Evolutionary conservation across 2,888 invertebrate genomes (phyloP).

Genomic region (Cephus rjabovi): DNA sequence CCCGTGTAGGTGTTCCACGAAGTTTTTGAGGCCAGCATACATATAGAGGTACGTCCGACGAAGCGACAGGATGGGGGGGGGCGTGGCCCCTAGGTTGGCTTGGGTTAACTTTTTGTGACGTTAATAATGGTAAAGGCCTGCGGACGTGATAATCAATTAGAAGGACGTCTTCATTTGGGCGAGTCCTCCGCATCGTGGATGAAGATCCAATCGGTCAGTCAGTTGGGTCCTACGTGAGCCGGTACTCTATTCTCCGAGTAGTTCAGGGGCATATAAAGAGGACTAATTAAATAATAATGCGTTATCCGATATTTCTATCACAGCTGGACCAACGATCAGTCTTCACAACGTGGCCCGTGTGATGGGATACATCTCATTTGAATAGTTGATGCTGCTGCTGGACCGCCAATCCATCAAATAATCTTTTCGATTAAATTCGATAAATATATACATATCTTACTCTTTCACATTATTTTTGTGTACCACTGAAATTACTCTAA

Average conservation of each 20-base stretch:
- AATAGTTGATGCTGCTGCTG: background rate
- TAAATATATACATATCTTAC: background rate
- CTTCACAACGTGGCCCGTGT: background rate
- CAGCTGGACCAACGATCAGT: background rate
- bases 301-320: background rate
- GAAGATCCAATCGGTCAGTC: background rate
- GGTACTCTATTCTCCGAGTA: background rate
- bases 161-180: background rate
- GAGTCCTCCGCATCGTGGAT: background rate
- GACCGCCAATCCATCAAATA: background rate
- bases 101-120: conserved; percentile 1
- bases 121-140: conserved; percentile 1
- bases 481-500: background rate
- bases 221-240: background rate
- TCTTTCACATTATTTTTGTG: background rate
- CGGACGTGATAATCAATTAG: conserved; percentile 1
- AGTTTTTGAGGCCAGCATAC: background rate
- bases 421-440: background rate
- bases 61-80: background rate
- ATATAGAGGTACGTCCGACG: background rate
- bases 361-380: background rate
- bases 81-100: background rate
- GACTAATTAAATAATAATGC: conserved; percentile 4
- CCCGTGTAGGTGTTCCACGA: background rate
- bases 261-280: background rate